Base-by-base conservation (phyloP, 2,888 invertebrate genomes). In the Stenoptilia bipunctidactyla region DNA sequence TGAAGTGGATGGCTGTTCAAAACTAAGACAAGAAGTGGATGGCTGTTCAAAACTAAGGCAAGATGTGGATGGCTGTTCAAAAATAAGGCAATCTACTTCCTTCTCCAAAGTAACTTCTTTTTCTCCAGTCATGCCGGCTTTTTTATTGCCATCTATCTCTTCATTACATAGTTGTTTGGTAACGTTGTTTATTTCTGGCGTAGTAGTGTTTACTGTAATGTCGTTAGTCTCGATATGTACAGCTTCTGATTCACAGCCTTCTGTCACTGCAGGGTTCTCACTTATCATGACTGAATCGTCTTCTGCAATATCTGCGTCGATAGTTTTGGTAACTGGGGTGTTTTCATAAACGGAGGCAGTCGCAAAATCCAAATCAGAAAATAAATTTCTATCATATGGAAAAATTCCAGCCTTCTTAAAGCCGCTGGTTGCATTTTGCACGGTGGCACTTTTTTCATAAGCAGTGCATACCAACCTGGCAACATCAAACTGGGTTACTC, bases 321-420 rank as follows among this genome's bases (percentile, higher is more conserved):
- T 34, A 40, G 37, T 15, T 33, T 37, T 20, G 20, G 12, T 14
- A 34, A n/a, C 33, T 15, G 34, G n/a, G 10, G 30, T 34, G 33
- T 39, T 40, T 34, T 42, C 36, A 39, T 37, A 37, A 40, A 42
- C 39, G 4, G 34, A 15, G 9, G 37, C 15, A 14, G 47, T 45
- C 36, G 41, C 45, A 36, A 42, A 52, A 45, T 47, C 45, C 36
- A 41, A 40, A 42, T 50, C 47, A 10, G 34, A 25, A 34, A 51
- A 51, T 33, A 44, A 33, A 36, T 49, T 8, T 40, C 37, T 38
- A 40, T 51, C 42, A n/a, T 30, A 39, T n/a, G 47, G 37, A 15
- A 12, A 37, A 15, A 37, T 25, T 6, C 27, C 37, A n/a, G 27
- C 20, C 13, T 37, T 37, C 15, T 10, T 12, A 12, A 25, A 37